Evolutionary conservation across 92 coral and sea anemone species (phyloP).

Genomic region (Palythoa grandis): DNA sequence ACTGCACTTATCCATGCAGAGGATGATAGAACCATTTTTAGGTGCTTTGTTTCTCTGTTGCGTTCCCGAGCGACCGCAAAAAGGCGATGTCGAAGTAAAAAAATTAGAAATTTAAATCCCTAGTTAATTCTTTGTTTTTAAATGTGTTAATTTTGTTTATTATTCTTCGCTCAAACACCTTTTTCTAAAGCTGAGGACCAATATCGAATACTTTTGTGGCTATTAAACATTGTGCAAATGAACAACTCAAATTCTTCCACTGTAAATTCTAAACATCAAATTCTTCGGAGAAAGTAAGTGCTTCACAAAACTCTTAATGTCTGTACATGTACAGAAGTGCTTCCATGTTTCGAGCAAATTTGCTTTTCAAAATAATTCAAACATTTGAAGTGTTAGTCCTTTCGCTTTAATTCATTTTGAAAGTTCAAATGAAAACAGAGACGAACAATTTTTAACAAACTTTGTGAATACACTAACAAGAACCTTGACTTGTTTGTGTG

Average conservation of each 20-base stretch:
- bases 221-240: background rate
- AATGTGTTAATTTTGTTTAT: conserved; percentile 13
- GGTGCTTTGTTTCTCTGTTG: background rate
- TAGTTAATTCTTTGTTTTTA: background rate
- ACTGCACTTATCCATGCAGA: too few relatives aligned
- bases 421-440: too few relatives aligned
- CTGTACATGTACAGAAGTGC: background rate
- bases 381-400: too few relatives aligned
- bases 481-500: too few relatives aligned
- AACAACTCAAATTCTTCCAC: background rate
- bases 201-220: background rate
- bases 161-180: background rate
- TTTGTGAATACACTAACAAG: too few relatives aligned
- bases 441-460: too few relatives aligned
- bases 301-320: too few relatives aligned
- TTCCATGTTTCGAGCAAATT: background rate
- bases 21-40: background rate
- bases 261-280: background rate
- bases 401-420: too few relatives aligned
- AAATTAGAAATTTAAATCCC: background rate
- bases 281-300: background rate
- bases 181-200: background rate
- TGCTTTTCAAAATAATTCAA: too few relatives aligned
- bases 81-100: background rate
- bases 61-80: background rate